Conservation (phyloP, 2,113 vertebrate genomes). For the Fregata magnificens region DNA sequence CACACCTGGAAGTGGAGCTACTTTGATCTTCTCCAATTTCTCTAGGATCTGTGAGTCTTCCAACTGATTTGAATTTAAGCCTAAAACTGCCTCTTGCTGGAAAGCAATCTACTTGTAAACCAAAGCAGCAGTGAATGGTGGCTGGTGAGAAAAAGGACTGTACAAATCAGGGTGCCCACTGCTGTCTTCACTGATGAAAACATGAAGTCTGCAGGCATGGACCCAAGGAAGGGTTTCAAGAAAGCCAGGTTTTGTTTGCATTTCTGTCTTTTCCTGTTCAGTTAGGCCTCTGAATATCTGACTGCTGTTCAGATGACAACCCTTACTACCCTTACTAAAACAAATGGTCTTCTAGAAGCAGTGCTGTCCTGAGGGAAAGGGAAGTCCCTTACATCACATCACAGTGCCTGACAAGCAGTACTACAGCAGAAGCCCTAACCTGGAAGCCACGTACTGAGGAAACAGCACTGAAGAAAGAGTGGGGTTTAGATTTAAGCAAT, state of each 20-base stretch:
- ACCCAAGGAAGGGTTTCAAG: neutral
- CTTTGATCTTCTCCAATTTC: neutral
- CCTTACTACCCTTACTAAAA: neutral
- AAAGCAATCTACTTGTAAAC: neutral
- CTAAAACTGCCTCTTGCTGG: neutral
- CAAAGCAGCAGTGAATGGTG: neutral
- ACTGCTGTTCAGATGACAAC: neutral
- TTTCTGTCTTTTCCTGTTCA: neutral
- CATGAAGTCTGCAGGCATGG: neutral
- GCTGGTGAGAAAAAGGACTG: neutral
- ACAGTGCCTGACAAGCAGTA: neutral
- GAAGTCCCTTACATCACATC: neutral
- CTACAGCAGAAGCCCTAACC: neutral
- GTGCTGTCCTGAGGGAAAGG: neutral
- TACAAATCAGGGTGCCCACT: neutral
- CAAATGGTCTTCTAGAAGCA: neutral
- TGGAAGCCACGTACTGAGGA: neutral
- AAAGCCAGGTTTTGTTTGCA: neutral
- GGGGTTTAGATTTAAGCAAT: neutral
- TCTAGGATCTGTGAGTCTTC: neutral
- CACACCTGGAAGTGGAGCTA: neutral
- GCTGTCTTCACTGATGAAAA: neutral
- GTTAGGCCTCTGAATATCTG: neutral
- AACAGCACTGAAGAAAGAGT: neutral
- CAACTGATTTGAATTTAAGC: neutral